A percentile compares a stretch with the other conserved stretches of the same genome.
Conservation (phyloP, 1,140 invertebrate species). For the Hydropsyche tenuis region DNA sequence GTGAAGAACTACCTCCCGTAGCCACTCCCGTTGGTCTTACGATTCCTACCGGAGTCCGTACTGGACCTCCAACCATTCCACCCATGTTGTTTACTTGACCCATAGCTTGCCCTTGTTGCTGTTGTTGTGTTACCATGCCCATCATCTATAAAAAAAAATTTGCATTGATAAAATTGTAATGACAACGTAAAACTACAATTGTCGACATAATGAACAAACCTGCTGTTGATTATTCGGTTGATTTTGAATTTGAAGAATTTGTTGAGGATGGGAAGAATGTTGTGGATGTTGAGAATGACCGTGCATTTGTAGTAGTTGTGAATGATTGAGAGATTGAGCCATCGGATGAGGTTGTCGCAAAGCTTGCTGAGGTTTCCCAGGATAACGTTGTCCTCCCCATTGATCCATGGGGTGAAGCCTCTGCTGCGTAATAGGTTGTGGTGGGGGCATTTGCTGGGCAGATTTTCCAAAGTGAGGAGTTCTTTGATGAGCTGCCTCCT, state of each 20-base stretch:
- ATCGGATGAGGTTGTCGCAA: conserved; percentile 57
- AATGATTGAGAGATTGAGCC: conserved; percentile 41
- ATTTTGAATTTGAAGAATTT: conserved; percentile 55
- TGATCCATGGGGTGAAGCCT: conserved; percentile 69
- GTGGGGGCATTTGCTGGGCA: conserved; percentile 58
- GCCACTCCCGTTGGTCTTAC: conserved; percentile 59
- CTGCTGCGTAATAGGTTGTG: conserved; percentile 52
- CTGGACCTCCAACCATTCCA: conserved; percentile 48
- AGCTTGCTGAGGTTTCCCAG: conserved; percentile 55
- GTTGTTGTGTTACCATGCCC: conserved; percentile 55
- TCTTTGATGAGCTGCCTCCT: conserved; percentile 82
- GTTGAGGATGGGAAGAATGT: conserved; percentile 58
- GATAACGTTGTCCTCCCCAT: conserved; percentile 66
- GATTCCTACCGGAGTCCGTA: conserved; percentile 51
- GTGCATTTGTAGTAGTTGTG: conserved; percentile 47
- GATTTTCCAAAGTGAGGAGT: conserved; percentile 74
- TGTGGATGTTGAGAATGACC: conserved; percentile 58
- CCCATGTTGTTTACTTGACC: conserved; percentile 48
- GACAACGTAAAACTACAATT: background rate
- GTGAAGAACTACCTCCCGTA: conserved; percentile 55
- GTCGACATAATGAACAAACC: conserved; percentile 22
- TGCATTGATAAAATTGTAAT: background rate
- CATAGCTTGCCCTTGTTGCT: conserved; percentile 33
- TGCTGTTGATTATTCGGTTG: conserved; percentile 55
- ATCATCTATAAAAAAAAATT: conserved; percentile 49